Conservation (phyloP, 1,140 invertebrate genomes). For the Ylistrum balloti region DNA sequence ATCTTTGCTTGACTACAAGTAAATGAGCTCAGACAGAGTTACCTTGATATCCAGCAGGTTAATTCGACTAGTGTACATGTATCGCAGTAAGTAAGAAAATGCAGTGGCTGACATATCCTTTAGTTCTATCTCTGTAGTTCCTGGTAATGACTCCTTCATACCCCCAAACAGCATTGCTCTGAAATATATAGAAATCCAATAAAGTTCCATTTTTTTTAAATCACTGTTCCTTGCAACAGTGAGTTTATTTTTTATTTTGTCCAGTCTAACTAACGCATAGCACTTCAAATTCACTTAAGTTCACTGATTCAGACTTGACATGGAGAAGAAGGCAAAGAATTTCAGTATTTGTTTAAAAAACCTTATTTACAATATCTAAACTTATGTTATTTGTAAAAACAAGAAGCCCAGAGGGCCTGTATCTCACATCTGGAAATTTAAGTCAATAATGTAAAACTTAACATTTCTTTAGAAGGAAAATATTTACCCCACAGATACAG, state of each 20-base stretch:
- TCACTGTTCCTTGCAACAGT: neutral
- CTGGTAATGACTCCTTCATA: constrained; percentile 90
- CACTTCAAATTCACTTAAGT: neutral
- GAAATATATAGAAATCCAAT: constrained; percentile 44
- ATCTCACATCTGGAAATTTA: too few relatives aligned
- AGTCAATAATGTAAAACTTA: too few relatives aligned
- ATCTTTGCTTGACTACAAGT: neutral
- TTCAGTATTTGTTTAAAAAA: too few relatives aligned
- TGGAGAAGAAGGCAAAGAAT: too few relatives aligned
- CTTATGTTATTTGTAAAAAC: too few relatives aligned
- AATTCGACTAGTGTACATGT: constrained; percentile 97
- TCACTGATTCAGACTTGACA: too few relatives aligned
- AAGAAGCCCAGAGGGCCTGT: too few relatives aligned
- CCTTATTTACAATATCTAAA: too few relatives aligned
- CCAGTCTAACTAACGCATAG: neutral
- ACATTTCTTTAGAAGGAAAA: too few relatives aligned
- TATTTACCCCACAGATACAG: too few relatives aligned
- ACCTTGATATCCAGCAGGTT: constrained; percentile 90
- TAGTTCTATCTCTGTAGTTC: constrained; percentile 90
- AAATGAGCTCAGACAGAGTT: constrained; percentile 43
- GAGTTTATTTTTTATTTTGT: neutral
- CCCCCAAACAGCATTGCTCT: constrained; percentile 94
- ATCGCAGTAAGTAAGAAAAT: constrained; percentile 95
- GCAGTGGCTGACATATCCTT: constrained; percentile 92
- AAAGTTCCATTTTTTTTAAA: neutral